Evolutionary conservation across 2,797 vertebrate species (phyloP), one percentile per base, ranked within the genome.

Genomic region (Hyperoplus lanceolatus): DNA sequence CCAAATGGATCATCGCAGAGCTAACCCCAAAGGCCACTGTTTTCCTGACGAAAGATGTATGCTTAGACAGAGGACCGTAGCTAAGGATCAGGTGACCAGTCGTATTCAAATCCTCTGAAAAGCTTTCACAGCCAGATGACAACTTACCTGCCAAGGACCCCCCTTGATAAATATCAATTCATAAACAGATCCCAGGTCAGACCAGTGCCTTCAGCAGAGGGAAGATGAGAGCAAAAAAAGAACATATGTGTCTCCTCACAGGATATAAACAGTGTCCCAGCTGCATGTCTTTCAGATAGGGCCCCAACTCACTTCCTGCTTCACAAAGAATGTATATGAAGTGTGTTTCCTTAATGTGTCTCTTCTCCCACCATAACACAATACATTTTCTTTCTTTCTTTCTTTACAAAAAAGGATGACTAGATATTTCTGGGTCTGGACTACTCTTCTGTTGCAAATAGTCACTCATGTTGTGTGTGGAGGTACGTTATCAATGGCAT

Each of bases 31-130:
- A 83, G 89, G 79, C 60, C 88, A 70, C 70, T 8, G 59, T 68
- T 64, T 46, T 83, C 50, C 70, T 39, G 87, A 81, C 15, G 87
- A 93, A 87, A 91, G 89, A 92, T 94, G 94, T 93, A 93, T 86
- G 75, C 80, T 85, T 83, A 81, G 71, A 89, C 1, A 42, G 75
- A 87, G 82, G 64, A 73, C 64, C 86, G 64, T 69, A 9, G 71
- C 56, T 7, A 2, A 59, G 77, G 85, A 90, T 94, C 91, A 88
- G 87, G 85, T 93, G 90, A 93, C 91, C 71, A 74, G 79, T 36
- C 57, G 53, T 57, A 73, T 80, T 73, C 76, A 84, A 75, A 74
- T 12, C 58, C 65, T 69, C 71, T 66, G 75, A 82, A 73, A 77
- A 82, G 64, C 61, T 79, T 78, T 81, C 83, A 70, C 39, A 64